Base-by-base conservation (phyloP, 2,113 vertebrate genomes). In the Albula goreensis region DNA sequence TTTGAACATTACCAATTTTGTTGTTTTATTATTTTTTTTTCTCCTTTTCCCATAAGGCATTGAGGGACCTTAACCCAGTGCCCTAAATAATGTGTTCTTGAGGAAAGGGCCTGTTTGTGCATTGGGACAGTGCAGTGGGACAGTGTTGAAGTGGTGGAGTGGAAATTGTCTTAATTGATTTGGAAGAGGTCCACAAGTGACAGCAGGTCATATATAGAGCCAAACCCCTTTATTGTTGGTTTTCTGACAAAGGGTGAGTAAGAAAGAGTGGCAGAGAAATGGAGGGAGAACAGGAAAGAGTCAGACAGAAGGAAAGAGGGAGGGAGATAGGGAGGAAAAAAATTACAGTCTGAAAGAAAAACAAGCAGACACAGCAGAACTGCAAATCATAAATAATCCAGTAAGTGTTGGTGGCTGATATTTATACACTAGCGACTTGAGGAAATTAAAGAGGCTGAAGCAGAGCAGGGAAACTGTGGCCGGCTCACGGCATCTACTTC, bases 101-200 rank as follows among this genome's bases (percentile, higher is more conserved):
- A 82, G 50, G 57, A 63, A 86, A 19, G 51, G 84, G 53, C 13
- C 50, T 15, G 22, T 22, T n/a, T 41, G 49, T 50, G 49, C 8
- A 50, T 49, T n/a, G 1, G 74, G 74, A 48, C 7, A 22, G 8
- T 5, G 70, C 25, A 48, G 25, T 78, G 70, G 85, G 50, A 60
- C 81, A 78, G 78, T 78, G 25, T 80, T 82, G 51, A 80, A 78
- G 85, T 83, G 81, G 22, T 83, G 81, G 81, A 86, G 25, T 86
- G 81, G 81, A 83, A 86, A 82, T 57, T 51, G 66, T 22, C 66
- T 86, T 83, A 86, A 86, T 82, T 86, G 85, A 86, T 86, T 86
- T 86, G 85, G 85, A 86, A 82, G 50, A 17, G 19, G 66, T 83
- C 80, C 85, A 86, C 85, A 77, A 22, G 66, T 57, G 81, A 78